These are phyloP conservation scores for Cuculus canorus DNA, from an alignment of 2,797 vertebrate species.

Conservation along the genomic window DNA sequence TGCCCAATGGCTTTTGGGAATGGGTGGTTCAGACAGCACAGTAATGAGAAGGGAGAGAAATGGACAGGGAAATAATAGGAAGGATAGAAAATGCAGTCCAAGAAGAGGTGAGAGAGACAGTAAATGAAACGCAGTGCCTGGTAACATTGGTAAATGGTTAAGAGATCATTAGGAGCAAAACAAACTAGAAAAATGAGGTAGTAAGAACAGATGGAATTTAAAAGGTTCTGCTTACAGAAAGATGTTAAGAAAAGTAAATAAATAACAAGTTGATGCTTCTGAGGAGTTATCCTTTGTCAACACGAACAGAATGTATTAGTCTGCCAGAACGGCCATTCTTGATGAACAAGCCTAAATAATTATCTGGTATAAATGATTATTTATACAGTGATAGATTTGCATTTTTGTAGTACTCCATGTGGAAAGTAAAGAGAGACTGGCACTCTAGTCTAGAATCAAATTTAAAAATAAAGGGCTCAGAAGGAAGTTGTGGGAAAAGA, in stretches of 20 bases:
- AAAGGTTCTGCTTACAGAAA: not conserved
- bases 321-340: not conserved
- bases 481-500: not conserved
- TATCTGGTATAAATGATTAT: not conserved
- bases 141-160: not conserved
- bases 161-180: not conserved
- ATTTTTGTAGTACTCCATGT: not conserved
- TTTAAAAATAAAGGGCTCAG: not conserved
- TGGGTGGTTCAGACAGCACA: not conserved
- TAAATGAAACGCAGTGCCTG: not conserved
- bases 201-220: conserved; percentile 6
- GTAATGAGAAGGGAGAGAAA: not conserved
- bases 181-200: not conserved
- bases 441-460: not conserved
- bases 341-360: not conserved
- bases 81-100: not conserved
- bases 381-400: not conserved
- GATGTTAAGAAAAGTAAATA: not conserved
- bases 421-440: not conserved
- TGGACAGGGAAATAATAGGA: not conserved
- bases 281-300: not conserved
- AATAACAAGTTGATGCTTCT: not conserved
- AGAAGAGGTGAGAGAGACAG: not conserved
- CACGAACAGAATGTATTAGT: not conserved
- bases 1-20: not conserved